A percentile compares a stretch with the other conserved stretches of the same genome.
These are phyloP conservation scores for Thamnophis sirtalis DNA, from an alignment of 2,113 vertebrate species.

Conservation along the genomic window DNA sequence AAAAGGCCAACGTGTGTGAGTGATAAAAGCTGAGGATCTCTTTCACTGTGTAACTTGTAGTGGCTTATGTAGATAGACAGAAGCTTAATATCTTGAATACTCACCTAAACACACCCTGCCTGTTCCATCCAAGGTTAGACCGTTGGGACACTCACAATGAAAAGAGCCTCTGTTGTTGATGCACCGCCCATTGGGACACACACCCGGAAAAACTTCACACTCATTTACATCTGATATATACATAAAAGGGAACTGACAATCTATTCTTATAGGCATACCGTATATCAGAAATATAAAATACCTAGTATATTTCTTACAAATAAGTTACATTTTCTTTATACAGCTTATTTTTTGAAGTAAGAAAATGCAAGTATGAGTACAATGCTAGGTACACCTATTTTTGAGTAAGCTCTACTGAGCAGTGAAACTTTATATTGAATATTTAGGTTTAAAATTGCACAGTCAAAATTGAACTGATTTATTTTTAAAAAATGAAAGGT, in stretches of 20 bases:
- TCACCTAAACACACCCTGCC: constrained; percentile 74
- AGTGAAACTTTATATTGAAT: background rate
- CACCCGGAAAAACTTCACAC: constrained; percentile 73
- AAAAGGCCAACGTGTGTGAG: background rate
- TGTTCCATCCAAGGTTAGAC: constrained; percentile 68
- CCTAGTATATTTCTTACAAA: background rate
- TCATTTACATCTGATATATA: constrained; percentile 71
- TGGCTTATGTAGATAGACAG: background rate
- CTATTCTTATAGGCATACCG: background rate
- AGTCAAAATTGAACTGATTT: background rate
- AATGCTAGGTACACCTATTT: background rate
- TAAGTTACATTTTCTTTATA: background rate
- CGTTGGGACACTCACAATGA: constrained; percentile 71
- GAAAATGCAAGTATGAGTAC: background rate
- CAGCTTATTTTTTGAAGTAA: background rate
- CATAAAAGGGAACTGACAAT: background rate
- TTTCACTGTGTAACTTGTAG: background rate
- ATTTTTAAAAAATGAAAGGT: background rate
- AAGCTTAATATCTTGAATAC: constrained; percentile 7
- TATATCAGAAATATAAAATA: background rate
- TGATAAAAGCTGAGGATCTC: background rate
- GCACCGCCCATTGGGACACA: constrained; percentile 72
- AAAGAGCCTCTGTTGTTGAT: constrained; percentile 76
- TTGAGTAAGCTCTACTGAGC: background rate
- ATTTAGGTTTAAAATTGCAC: background rate